phyloP scores from a whole-genome alignment of 2,797 vertebrate genomes.

The Enteromius trimaculatus region DNA sequence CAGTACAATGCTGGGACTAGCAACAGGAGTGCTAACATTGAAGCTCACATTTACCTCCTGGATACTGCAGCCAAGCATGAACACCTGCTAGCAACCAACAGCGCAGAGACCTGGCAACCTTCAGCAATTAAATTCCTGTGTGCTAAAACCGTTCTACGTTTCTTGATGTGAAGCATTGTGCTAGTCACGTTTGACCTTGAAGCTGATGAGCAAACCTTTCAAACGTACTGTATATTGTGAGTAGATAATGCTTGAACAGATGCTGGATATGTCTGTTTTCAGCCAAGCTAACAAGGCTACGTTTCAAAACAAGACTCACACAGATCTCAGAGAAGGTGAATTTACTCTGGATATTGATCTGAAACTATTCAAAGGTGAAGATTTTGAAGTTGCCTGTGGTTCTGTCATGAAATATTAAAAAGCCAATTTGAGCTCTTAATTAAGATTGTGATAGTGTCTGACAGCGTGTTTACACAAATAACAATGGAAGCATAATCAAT shows the following conservation, averaged over 20 bases:
- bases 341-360: slow-evolving; percentile 19
- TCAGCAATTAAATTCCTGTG: not conserved
- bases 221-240: not conserved
- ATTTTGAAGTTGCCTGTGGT: not conserved
- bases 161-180: not conserved
- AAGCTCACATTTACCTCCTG: slow-evolving; percentile 15
- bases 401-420: slow-evolving; percentile 19
- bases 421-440: slow-evolving; percentile 21
- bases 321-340: not conserved
- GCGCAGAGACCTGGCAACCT: slow-evolving; percentile 3
- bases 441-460: slow-evolving; percentile 6
- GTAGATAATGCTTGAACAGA: not conserved
- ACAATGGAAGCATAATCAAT: slow-evolving; percentile 4
- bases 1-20: not conserved
- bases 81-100: slow-evolving; percentile 1
- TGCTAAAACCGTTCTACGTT: not conserved
- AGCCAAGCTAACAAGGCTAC: not conserved
- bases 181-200: slow-evolving; percentile 18
- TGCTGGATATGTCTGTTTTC: slow-evolving; percentile 7
- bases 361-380: slow-evolving; percentile 4
- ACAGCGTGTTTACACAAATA: slow-evolving; percentile 22
- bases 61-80: slow-evolving; percentile 12
- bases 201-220: not conserved
- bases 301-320: not conserved
- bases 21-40: not conserved